Conservation (phyloP, 1,140 invertebrate genomes). For the Copidosoma floridanum region DNA sequence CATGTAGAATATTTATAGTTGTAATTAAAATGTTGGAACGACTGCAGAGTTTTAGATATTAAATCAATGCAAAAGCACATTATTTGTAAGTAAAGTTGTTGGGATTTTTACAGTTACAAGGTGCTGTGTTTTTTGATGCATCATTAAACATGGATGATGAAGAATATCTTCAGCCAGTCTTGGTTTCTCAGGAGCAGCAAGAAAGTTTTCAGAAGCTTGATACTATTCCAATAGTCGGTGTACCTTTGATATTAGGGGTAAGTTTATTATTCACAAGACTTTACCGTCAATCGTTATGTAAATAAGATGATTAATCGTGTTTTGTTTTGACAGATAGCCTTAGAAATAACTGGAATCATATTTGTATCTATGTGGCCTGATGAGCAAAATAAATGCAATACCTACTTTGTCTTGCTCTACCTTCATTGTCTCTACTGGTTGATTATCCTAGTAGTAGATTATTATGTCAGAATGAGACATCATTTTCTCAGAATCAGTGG, state of each 20-base stretch:
- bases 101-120: constrained; percentile 51
- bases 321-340: constrained; percentile 52
- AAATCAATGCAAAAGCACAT: neutral
- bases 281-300: too few relatives aligned
- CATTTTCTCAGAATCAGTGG: constrained; percentile 62
- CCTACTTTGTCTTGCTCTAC: constrained; percentile 68
- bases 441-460: constrained; percentile 61
- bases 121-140: constrained; percentile 60
- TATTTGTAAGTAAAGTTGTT: too few relatives aligned
- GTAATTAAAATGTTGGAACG: neutral
- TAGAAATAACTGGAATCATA: constrained; percentile 62
- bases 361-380: constrained; percentile 59
- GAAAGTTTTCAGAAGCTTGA: constrained; percentile 57
- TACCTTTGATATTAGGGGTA: constrained; percentile 47
- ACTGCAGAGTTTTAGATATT: neutral
- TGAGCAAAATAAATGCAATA: constrained; percentile 60
- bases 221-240: constrained; percentile 48
- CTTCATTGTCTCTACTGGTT: constrained; percentile 64
- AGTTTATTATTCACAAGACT: constrained; percentile 15
- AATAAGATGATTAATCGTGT: too few relatives aligned
- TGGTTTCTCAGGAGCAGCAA: constrained; percentile 53
- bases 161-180: constrained; percentile 55
- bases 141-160: constrained; percentile 59
- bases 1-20: neutral
- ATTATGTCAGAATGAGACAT: constrained; percentile 60